Evolutionary conservation across 1,140 invertebrate species (phyloP).

Genomic region (Mactra quadrangularis): DNA sequence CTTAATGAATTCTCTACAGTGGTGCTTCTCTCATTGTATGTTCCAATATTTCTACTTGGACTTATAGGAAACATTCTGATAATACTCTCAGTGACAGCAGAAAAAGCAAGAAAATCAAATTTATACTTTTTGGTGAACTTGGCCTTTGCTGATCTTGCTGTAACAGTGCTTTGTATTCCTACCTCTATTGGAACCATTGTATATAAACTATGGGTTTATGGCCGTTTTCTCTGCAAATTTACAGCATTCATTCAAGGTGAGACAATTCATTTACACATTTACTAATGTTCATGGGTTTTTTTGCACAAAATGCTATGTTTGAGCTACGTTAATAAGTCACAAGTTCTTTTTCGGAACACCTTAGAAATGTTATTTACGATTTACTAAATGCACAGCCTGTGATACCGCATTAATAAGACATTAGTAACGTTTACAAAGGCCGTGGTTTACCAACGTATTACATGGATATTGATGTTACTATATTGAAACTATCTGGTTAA

Average conservation of each 20-base stretch:
- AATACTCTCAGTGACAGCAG: constrained; percentile 59
- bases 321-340: too few species aligned
- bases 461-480: too few species aligned
- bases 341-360: too few species aligned
- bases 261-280: too few species aligned
- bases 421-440: too few species aligned
- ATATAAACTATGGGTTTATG: constrained; percentile 88
- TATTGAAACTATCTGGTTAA: too few species aligned
- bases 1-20: constrained; percentile 58
- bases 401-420: too few species aligned
- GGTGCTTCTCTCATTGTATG: constrained; percentile 69
- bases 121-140: constrained; percentile 73
- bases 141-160: constrained; percentile 68
- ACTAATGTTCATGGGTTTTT: too few species aligned
- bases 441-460: too few species aligned
- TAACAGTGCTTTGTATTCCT: constrained; percentile 81
- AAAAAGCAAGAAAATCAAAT: constrained; percentile 66
- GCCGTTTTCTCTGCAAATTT: constrained; percentile 89
- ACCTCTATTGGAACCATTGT: constrained; percentile 88
- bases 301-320: too few species aligned
- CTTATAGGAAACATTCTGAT: constrained; percentile 73
- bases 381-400: too few species aligned
- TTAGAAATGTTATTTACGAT: too few species aligned
- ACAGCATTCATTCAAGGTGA: constrained; percentile 90
- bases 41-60: constrained; percentile 68